A percentile compares a stretch with the other conserved stretches of the same genome.
Conservation (phyloP, 2,888 invertebrate genomes). For the Cheilosia vernalis region DNA sequence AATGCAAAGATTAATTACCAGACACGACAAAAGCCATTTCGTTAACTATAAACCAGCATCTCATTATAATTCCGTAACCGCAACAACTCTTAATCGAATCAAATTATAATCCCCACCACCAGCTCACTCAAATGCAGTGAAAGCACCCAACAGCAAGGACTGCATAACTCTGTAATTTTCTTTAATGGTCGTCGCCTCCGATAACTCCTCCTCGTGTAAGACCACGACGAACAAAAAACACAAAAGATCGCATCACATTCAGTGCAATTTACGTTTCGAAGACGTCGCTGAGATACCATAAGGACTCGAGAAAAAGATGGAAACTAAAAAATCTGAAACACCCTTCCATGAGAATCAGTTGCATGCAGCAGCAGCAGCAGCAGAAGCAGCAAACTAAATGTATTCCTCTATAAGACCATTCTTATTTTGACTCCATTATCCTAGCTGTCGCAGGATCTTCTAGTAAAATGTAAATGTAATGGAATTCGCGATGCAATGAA, state of each 20-base stretch:
- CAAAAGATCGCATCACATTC: conserved; percentile 26
- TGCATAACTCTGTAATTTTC: conserved; percentile 30
- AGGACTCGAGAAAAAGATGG: conserved; percentile 8
- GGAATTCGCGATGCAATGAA: conserved; percentile 56
- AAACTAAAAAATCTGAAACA: neutral
- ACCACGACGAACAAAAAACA: conserved; percentile 1
- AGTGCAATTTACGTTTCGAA: conserved; percentile 39
- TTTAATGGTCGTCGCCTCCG: conserved; percentile 1
- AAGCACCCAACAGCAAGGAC: conserved; percentile 9
- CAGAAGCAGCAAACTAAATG: conserved; percentile 15
- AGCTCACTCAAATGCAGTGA: conserved; percentile 7
- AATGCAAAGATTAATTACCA: conserved; percentile 3
- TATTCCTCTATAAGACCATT: neutral
- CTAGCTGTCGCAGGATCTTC: conserved; percentile 29
- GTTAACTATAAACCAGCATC: neutral
- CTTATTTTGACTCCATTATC: conserved; percentile 53
- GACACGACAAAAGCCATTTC: neutral
- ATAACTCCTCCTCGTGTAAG: neutral
- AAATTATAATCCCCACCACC: conserved; percentile 30
- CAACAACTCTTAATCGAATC: conserved; percentile 27
- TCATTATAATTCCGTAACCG: conserved; percentile 31
- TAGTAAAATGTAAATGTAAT: conserved; percentile 50
- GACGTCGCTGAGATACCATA: conserved; percentile 16
- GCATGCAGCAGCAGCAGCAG: neutral
- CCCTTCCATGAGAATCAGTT: conserved; percentile 11